Conservation (phyloP, 2,113 vertebrate species). For the Pollachius pollachius region DNA sequence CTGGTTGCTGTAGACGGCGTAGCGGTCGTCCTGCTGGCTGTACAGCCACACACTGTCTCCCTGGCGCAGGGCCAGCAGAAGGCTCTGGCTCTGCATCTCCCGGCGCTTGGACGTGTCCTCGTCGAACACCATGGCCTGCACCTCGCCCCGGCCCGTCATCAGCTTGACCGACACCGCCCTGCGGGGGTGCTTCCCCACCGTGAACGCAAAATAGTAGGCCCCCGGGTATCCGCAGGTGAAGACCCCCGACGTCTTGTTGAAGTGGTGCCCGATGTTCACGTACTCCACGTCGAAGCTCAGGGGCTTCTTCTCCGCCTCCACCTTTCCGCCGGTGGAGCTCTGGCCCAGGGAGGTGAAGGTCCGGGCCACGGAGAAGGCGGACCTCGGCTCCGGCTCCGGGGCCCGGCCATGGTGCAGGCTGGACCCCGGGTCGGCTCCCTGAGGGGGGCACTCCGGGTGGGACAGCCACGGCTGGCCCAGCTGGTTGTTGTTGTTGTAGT, state of each 20-base stretch:
- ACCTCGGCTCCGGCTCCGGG: constrained; percentile 46
- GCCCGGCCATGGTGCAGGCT: constrained; percentile 23
- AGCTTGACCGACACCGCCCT: constrained; percentile 77
- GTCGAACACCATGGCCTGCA: constrained; percentile 80
- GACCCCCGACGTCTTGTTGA: constrained; percentile 71
- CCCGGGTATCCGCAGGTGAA: constrained; percentile 73
- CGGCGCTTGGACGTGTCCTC: constrained; percentile 71
- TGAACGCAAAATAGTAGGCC: constrained; percentile 78
- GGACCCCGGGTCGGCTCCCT: constrained; percentile 19
- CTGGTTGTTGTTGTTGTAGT: constrained; percentile 60
- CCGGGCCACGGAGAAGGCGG: constrained; percentile 77
- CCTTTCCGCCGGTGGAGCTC: constrained; percentile 24
- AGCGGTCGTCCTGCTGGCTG: constrained; percentile 77
- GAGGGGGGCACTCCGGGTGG: constrained; percentile 52
- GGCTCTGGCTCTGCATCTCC: constrained; percentile 80
- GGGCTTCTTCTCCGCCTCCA: constrained; percentile 47
- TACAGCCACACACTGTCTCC: constrained; percentile 76
- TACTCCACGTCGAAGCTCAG: constrained; percentile 77
- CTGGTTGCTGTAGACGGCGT: constrained; percentile 79
- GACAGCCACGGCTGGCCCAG: constrained; percentile 42
- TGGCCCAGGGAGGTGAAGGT: constrained; percentile 68
- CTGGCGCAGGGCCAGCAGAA: constrained; percentile 63
- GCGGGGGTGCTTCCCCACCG: constrained; percentile 75
- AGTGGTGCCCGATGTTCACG: constrained; percentile 76
- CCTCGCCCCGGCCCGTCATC: constrained; percentile 72